Conservation (phyloP, 2,113 vertebrate genomes). For the Fulica atra region DNA sequence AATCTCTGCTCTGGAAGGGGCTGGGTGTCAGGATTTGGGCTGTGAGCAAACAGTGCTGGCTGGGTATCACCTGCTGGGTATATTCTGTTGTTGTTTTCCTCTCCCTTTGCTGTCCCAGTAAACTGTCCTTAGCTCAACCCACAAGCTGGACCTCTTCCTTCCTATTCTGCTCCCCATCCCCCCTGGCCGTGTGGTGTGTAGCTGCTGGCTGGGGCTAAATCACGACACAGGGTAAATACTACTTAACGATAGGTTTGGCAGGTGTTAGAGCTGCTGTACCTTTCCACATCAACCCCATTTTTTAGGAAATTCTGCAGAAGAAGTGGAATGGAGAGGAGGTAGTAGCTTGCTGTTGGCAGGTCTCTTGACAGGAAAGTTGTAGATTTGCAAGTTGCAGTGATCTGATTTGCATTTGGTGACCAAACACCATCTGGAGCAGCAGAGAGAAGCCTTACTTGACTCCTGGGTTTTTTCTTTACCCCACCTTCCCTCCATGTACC, state of each 20-base stretch:
- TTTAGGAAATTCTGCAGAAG: background rate
- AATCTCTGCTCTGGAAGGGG: too few relatives aligned
- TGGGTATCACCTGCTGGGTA: too few relatives aligned
- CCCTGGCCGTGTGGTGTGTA: too few relatives aligned
- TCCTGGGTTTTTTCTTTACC: background rate
- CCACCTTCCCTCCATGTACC: background rate
- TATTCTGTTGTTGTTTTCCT: too few relatives aligned
- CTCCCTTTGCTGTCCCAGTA: too few relatives aligned
- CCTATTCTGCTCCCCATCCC: too few relatives aligned
- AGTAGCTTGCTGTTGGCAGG: background rate
- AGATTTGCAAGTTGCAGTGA: background rate
- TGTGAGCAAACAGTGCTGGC: too few relatives aligned
- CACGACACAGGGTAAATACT: background rate
- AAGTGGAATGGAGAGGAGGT: background rate
- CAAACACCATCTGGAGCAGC: conserved; percentile 20
- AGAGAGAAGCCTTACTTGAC: background rate
- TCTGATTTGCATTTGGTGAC: conserved; percentile 27
- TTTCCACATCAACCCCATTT: background rate
- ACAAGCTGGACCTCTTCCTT: too few relatives aligned
- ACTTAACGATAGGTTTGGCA: background rate
- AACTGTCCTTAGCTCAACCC: too few relatives aligned
- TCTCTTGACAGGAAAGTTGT: background rate
- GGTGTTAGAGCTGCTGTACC: background rate
- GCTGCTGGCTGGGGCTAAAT: too few relatives aligned
- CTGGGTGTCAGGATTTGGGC: too few relatives aligned